These are phyloP conservation scores for Macrocentrus cingulum DNA, from an alignment of 1,140 invertebrate species.

Conservation along the genomic window DNA sequence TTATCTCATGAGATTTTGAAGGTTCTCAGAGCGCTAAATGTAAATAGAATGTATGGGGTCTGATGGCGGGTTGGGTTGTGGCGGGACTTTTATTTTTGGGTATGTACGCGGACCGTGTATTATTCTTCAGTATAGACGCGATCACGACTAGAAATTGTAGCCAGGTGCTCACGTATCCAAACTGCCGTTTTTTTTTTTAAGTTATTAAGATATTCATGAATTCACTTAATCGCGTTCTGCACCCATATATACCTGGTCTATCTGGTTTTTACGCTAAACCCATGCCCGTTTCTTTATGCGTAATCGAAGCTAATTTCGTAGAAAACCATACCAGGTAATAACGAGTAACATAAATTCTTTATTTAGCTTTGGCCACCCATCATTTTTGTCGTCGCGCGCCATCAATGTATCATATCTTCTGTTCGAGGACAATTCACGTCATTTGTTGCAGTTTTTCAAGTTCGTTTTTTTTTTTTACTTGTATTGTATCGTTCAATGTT, in stretches of 20 bases:
- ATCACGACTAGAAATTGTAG: constrained; percentile 26
- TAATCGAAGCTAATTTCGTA: constrained; percentile 58
- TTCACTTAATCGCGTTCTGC: constrained; percentile 57
- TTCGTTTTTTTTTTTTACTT: constrained; percentile 18
- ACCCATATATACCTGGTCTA: constrained; percentile 38
- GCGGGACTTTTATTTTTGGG: background rate
- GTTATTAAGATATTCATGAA: constrained; percentile 58
- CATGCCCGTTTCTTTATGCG: constrained; percentile 28
- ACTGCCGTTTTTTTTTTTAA: constrained; percentile 39
- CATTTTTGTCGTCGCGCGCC: background rate
- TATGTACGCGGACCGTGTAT: background rate
- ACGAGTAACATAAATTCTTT: constrained; percentile 57
- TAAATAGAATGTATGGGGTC: background rate
- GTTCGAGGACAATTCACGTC: constrained; percentile 14
- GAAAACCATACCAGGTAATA: constrained; percentile 54
- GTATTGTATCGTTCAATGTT: constrained; percentile 14
- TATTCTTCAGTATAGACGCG: constrained; percentile 2
- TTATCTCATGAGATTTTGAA: constrained; percentile 43
- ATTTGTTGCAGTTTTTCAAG: no score
- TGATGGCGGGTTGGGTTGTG: no score
- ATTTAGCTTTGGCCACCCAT: constrained; percentile 45
- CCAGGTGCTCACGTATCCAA: constrained; percentile 43
- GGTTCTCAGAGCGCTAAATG: constrained; percentile 24
- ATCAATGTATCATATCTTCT: constrained; percentile 8
- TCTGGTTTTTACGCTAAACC: constrained; percentile 52